Conservation (phyloP, 1,140 invertebrate species). For the Drosophila malerkotliana region DNA sequence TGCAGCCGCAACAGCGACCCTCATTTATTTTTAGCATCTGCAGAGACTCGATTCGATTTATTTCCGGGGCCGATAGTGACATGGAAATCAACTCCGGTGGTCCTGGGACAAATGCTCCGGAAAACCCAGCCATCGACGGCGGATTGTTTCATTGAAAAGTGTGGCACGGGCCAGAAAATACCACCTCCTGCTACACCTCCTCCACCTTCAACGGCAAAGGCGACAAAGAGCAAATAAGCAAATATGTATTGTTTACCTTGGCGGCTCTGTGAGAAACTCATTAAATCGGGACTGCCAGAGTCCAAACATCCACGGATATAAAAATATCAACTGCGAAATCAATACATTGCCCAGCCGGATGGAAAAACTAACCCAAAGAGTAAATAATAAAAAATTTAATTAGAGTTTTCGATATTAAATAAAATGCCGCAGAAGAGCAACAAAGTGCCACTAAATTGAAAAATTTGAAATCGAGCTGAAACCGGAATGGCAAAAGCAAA, state of each 20-base stretch:
- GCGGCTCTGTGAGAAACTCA: slow-evolving; percentile 60
- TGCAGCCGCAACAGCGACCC: slow-evolving; percentile 14
- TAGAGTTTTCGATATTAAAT: slow-evolving; percentile 75
- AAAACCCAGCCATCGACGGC: slow-evolving; percentile 37
- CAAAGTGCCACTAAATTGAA: slow-evolving; percentile 62
- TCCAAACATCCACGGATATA: slow-evolving; percentile 1
- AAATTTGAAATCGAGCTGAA: slow-evolving; percentile 47
- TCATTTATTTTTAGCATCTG: slow-evolving; percentile 60
- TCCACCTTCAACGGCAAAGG: slow-evolving; percentile 3
- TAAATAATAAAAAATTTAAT: slow-evolving; percentile 68
- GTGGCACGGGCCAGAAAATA: slow-evolving; percentile 20
- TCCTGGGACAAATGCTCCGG: slow-evolving; percentile 32
- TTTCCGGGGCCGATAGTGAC: slow-evolving; percentile 61
- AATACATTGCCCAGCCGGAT: slow-evolving; percentile 39
- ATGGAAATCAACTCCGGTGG: slow-evolving; percentile 78
- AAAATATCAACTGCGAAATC: slow-evolving; percentile 18
- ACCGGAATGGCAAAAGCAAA: slow-evolving; percentile 12
- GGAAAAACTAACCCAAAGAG: slow-evolving; percentile 33
- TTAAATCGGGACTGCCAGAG: slow-evolving; percentile 47
- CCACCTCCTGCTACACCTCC: background rate
- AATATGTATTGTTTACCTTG: slow-evolving; percentile 69
- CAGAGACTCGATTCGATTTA: slow-evolving; percentile 31
- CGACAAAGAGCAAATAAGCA: slow-evolving; percentile 44
- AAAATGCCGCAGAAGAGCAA: slow-evolving; percentile 46
- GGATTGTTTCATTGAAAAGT: slow-evolving; percentile 77